Conservation (phyloP, 2,888 invertebrate genomes). For the Hemaris fuciformis region DNA sequence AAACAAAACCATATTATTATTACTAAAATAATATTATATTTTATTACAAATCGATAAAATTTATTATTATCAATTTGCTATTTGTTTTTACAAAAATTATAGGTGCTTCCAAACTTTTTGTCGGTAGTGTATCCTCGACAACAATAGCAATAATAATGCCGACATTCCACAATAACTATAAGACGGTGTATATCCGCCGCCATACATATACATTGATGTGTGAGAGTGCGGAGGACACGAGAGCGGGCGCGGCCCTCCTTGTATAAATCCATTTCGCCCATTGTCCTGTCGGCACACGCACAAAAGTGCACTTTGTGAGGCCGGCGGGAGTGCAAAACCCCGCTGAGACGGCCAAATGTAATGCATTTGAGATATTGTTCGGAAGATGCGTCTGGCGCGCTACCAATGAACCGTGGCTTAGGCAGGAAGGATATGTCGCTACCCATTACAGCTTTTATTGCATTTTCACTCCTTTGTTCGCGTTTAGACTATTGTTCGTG, state of each 20-base stretch:
- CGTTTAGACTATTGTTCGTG: not conserved
- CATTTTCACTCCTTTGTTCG: not conserved
- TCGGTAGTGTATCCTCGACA: too few species aligned
- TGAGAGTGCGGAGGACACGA: not conserved
- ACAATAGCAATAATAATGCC: not conserved
- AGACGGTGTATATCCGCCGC: not conserved
- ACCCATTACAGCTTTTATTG: not conserved
- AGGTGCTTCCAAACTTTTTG: too few species aligned
- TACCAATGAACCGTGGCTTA: not conserved
- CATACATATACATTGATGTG: not conserved
- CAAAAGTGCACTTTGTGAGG: slow-evolving; percentile 51
- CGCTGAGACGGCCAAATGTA: slow-evolving; percentile 34
- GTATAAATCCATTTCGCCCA: slow-evolving; percentile 64
- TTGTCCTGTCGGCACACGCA: slow-evolving; percentile 63
- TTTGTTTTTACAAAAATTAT: too few species aligned
- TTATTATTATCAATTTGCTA: too few species aligned
- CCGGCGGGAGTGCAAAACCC: slow-evolving; percentile 34
- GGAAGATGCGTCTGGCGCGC: not conserved
- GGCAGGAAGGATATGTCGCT: not conserved
- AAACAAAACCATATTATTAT: too few species aligned
- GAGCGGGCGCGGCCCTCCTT: slow-evolving; percentile 53
- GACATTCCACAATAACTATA: not conserved
- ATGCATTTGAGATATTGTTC: slow-evolving; percentile 21
- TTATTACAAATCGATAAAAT: too few species aligned
- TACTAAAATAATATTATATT: too few species aligned